Conservation (phyloP, 2,888 invertebrate genomes). For the Mamestra brassicae region DNA sequence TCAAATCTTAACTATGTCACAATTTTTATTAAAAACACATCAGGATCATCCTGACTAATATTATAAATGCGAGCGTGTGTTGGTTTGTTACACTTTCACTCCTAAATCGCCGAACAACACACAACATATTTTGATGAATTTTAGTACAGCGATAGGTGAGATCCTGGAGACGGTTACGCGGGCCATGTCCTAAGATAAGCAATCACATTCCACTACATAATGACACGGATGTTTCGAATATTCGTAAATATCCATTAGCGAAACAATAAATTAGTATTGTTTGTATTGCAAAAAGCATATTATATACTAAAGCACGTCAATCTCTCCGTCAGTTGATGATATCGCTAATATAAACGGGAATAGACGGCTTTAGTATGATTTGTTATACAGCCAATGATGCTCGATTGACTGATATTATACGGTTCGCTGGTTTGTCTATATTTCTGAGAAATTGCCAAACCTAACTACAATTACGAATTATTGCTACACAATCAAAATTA, state of each 20-base stretch:
- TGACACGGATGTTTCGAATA: neutral
- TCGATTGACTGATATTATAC: conserved; percentile 6
- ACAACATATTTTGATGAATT: no score
- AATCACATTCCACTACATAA: neutral
- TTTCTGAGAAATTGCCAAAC: conserved; percentile 6
- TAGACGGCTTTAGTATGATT: conserved; percentile 23
- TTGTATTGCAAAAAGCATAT: conserved; percentile 28
- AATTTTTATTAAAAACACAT: no score
- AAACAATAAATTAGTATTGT: conserved; percentile 12
- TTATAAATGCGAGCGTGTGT: no score
- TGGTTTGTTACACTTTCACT: no score
- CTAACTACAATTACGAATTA: neutral
- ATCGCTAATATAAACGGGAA: conserved; percentile 46
- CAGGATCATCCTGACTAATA: no score
- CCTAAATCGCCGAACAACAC: no score
- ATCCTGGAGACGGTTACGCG: no score
- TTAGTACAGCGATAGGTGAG: no score
- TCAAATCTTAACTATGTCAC: no score
- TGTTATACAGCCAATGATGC: conserved; percentile 13
- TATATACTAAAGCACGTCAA: conserved; percentile 38
- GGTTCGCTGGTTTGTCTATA: conserved; percentile 5
- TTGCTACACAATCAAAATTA: neutral
- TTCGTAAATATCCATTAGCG: neutral
- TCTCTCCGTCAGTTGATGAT: conserved; percentile 57
- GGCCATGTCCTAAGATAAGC: no score